Evolutionary conservation across 2,113 vertebrate genomes (phyloP).

Genomic region (Elephas maximus): DNA sequence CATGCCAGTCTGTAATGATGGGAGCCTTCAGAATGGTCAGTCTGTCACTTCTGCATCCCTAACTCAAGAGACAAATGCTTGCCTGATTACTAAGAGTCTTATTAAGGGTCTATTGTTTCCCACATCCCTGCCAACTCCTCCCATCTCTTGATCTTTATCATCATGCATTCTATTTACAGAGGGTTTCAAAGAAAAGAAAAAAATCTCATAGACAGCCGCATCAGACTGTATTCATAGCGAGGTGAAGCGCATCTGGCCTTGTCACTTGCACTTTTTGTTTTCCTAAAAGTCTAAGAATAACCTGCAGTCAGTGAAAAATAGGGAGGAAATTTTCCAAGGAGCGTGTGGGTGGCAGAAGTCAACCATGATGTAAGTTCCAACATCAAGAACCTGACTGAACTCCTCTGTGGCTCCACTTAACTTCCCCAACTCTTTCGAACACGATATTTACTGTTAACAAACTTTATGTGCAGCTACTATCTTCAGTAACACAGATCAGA

Average conservation of each 20-base stretch:
- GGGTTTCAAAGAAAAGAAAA: slow-evolving; percentile 44
- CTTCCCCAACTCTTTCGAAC: neutral
- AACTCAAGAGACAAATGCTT: slow-evolving; percentile 72
- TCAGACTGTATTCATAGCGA: slow-evolving; percentile 73
- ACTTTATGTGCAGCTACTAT: neutral
- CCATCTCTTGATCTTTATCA: slow-evolving; percentile 67
- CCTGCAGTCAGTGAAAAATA: slow-evolving; percentile 53
- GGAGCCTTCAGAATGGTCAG: slow-evolving; percentile 68
- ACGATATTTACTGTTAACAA: neutral
- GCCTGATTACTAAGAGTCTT: slow-evolving; percentile 77
- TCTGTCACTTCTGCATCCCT: slow-evolving; percentile 57
- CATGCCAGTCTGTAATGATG: slow-evolving; percentile 36
- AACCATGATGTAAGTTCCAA: neutral
- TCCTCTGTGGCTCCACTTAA: neutral
- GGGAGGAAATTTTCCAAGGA: slow-evolving; percentile 59
- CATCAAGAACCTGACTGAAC: neutral
- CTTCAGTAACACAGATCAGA: neutral
- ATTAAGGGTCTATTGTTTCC: slow-evolving; percentile 81
- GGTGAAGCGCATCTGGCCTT: slow-evolving; percentile 71
- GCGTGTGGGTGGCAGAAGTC: slow-evolving; percentile 55
- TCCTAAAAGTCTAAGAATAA: slow-evolving; percentile 75
- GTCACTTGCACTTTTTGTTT: slow-evolving; percentile 72
- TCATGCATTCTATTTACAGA: slow-evolving; percentile 67
- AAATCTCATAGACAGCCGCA: neutral
- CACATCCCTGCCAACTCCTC: slow-evolving; percentile 39